Percentiles rank a stretch among this genome's conserved stretches.
These are phyloP conservation scores for Uria aalge DNA, from an alignment of 2,113 vertebrate genomes.

Conservation along the genomic window DNA sequence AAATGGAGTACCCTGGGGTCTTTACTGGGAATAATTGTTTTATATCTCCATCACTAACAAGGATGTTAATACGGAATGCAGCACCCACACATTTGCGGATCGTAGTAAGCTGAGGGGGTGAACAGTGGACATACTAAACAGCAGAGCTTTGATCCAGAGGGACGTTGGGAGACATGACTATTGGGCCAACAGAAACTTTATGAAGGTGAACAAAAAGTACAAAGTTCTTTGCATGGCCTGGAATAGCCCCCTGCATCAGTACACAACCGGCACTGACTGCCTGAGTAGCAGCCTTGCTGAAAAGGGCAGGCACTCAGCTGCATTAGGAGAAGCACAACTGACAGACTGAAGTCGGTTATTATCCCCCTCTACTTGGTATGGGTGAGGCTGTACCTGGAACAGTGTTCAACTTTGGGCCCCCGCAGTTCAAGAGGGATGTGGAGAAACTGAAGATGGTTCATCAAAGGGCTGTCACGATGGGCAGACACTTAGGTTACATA, in stretches of 20 bases:
- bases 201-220: neutral
- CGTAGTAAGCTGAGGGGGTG: neutral
- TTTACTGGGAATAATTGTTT: neutral
- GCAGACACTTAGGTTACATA: neutral
- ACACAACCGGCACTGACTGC: neutral
- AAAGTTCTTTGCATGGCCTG: neutral
- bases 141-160: neutral
- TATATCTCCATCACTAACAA: neutral
- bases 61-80: neutral
- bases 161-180: neutral
- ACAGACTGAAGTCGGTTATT: neutral
- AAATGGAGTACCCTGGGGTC: neutral
- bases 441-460: neutral
- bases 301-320: neutral
- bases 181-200: neutral
- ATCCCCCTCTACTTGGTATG: neutral
- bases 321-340: neutral
- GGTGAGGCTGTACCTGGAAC: neutral
- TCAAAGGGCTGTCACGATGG: fast-evolving
- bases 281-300: neutral
- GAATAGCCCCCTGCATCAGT: neutral
- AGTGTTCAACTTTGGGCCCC: neutral
- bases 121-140: neutral
- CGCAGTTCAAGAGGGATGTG: neutral
- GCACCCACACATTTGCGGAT: neutral